phyloP scores from a whole-genome alignment of 2,113 vertebrate species.

The Gobiocypris rarus region DNA sequence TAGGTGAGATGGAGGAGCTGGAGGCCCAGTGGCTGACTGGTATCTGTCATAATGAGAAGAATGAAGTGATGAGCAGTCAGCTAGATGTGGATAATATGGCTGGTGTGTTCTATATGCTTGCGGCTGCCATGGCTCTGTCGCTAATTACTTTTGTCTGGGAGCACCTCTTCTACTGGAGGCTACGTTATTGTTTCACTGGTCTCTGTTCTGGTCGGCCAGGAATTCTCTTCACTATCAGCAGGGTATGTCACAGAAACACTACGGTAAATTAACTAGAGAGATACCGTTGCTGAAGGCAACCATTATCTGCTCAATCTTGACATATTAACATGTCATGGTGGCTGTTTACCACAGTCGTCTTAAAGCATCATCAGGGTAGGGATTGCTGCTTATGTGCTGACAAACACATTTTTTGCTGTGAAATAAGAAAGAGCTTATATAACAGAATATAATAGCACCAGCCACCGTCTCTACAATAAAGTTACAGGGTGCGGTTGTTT shows the following conservation, averaged over 20 bases:
- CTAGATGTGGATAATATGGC: conserved; percentile 99
- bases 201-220: conserved; percentile 90
- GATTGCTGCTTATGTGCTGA: conserved; percentile 24
- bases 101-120: conserved; percentile 98
- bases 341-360: conserved; percentile 1
- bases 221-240: conserved; percentile 94
- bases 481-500: conserved; percentile 35
- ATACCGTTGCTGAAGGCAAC: conserved; percentile 3
- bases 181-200: conserved; percentile 96
- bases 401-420: conserved; percentile 12
- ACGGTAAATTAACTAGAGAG: conserved; percentile 25
- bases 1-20: conserved; percentile 98
- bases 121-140: conserved; percentile 94
- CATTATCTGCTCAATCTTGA: conserved; percentile 26
- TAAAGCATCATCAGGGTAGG: conserved; percentile 12
- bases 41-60: conserved; percentile 98
- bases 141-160: conserved; percentile 97
- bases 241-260: conserved; percentile 78
- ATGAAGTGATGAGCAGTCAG: conserved; percentile 98
- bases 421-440: conserved; percentile 30
- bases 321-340: conserved; percentile 20
- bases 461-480: not conserved
- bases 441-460: conserved; percentile 21
- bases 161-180: conserved; percentile 97
- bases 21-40: conserved; percentile 96